A percentile compares a stretch with the other conserved stretches of the same genome.
Evolutionary conservation across 1,140 invertebrate genomes (phyloP).

Genomic region (Hyles vespertilio): DNA sequence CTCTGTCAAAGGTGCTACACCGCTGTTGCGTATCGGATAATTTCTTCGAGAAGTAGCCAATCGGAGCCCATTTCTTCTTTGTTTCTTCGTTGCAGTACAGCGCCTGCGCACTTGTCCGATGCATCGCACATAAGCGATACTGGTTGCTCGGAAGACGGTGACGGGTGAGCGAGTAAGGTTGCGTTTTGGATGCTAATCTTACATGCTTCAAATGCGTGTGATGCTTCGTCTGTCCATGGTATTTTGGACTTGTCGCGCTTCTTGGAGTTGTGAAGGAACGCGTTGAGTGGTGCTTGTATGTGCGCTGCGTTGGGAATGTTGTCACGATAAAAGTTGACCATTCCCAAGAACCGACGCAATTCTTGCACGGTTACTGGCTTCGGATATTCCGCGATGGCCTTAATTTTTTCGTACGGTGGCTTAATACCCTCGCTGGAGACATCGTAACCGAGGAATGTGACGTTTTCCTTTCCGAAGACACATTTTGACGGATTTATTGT

Average conservation of each 20-base stretch:
- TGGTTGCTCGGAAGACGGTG: too few species aligned
- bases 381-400: constrained; percentile 24
- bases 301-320: constrained; percentile 28
- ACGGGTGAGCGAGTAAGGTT: constrained; percentile 30
- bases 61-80: constrained; percentile 8
- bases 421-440: constrained; percentile 1
- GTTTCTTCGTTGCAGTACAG: constrained; percentile 18
- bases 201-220: constrained; percentile 43
- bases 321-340: constrained; percentile 40
- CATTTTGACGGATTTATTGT: constrained; percentile 11
- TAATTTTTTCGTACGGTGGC: constrained; percentile 13
- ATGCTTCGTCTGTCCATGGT: constrained; percentile 31
- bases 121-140: constrained; percentile 7
- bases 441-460: constrained; percentile 5
- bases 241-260: constrained; percentile 23
- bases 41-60: constrained; percentile 13
- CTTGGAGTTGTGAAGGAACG: constrained; percentile 30
- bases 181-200: constrained; percentile 46
- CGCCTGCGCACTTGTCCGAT: constrained; percentile 8
- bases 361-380: constrained; percentile 25
- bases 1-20: constrained; percentile 11
- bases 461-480: neutral
- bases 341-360: constrained; percentile 45
- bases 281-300: constrained; percentile 27
- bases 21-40: constrained; percentile 8